Base-by-base conservation (phyloP, 1,140 invertebrate genomes). In the Drosophila tropicalis region DNA sequence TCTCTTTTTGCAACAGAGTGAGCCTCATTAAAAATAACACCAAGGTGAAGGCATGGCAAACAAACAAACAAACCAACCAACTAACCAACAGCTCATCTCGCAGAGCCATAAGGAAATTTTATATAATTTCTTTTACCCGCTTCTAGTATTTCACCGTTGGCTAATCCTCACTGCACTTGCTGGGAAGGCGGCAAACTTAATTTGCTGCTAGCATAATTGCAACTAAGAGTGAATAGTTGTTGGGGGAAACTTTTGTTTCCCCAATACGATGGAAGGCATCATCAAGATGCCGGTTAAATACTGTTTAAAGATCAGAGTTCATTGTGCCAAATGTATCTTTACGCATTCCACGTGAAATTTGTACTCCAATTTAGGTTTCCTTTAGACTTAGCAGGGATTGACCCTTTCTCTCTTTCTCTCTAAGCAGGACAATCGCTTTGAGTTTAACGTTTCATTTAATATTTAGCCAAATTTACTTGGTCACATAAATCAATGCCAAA, bases 401-500 rank as follows among this genome's bases (percentile, higher is more conserved):
- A n/a, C 29, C 29, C 29, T 29, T 29, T 29, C 5, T 5, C n/a
- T 7, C 13, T 15, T 29, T 29, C 29, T 6, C 29, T 29, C 5
- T 29, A 5, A 29, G 29, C 6, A 5, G 29, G 29, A 47, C 10
- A 54, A 39, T 19, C 34, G 39, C 22, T 64, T 73, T 15, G 79
- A 51, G 67, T 17, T 83, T 89, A 87, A 87, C 84, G 70, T 77
- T 83, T 83, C 72, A 87, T 87, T 87, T 80, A 87, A 87, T 87
- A 84, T 87, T 87, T 89, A 83, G 76, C 72, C 76, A 71, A 87
- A 82, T 63, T 56, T 71, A 87, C 69, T 80, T 60, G 80, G 56
- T 65, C 55, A 56, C 83, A 89, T 87, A 87, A 87, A 87, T 87
- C 83, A 87, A 87, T 89, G 83, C 80, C 83, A 89, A 79, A 72